Conservation (phyloP, 2,888 invertebrate genomes). For the Pediacus dermestoides region DNA sequence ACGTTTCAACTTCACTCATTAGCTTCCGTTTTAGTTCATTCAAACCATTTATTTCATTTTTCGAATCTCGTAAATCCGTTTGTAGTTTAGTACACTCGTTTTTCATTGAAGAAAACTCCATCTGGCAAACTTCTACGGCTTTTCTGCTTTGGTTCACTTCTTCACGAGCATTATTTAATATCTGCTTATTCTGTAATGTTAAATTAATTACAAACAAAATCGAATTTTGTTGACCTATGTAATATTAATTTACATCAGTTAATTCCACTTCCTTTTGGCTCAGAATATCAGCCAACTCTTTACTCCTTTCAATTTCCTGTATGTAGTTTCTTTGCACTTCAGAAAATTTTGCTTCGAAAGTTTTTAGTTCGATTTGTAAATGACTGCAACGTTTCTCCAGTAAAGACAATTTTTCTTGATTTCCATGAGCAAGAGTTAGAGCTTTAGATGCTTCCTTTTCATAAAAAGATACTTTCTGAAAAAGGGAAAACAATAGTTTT, state of each 20-base stretch:
- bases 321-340: conserved; percentile 29
- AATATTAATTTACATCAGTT: conserved; percentile 61
- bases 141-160: conserved; percentile 49
- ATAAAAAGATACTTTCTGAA: conserved; percentile 56
- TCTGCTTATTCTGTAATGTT: conserved; percentile 40
- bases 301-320: conserved; percentile 46
- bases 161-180: conserved; percentile 38
- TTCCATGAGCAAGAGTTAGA: conserved; percentile 63
- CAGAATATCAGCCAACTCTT: conserved; percentile 59
- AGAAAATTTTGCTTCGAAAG: conserved; percentile 26
- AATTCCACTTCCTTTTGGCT: conserved; percentile 56
- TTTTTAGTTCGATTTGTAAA: conserved; percentile 49
- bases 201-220: conserved; percentile 12
- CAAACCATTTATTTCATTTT: conserved; percentile 24
- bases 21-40: conserved; percentile 44
- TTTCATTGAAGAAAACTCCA: conserved; percentile 43
- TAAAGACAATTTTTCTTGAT: conserved; percentile 62
- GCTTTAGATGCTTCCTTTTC: conserved; percentile 73
- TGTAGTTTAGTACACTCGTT: conserved; percentile 35
- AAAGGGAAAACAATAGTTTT: conserved; percentile 9
- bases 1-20: conserved; percentile 38
- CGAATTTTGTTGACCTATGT: conserved; percentile 2
- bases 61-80: conserved; percentile 32
- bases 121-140: conserved; percentile 53
- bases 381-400: conserved; percentile 54